phyloP scores from a whole-genome alignment of 2,888 invertebrate species.

The Kuschelorhynchus macadamiae region DNA sequence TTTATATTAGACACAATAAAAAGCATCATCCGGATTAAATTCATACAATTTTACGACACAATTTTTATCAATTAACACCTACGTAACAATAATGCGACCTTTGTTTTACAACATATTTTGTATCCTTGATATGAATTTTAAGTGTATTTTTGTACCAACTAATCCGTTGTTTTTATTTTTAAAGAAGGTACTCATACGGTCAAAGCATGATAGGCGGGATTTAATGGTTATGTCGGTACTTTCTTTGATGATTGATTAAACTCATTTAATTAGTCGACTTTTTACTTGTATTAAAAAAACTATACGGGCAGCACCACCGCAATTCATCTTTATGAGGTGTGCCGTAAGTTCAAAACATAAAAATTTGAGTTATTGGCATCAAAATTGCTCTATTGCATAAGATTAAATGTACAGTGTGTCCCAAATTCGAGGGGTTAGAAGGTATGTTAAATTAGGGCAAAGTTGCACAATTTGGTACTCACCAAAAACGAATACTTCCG shows the following conservation, averaged over 20 bases:
- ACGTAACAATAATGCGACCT: neutral
- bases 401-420: too few relatives aligned
- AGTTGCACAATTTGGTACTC: too few relatives aligned
- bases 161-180: conserved; percentile 4
- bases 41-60: conserved; percentile 4
- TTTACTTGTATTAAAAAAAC: too few relatives aligned
- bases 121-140: neutral
- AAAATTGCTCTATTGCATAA: too few relatives aligned
- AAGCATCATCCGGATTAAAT: conserved; percentile 12
- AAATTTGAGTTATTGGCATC: too few relatives aligned
- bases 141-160: neutral
- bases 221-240: neutral
- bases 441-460: too few relatives aligned
- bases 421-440: too few relatives aligned
- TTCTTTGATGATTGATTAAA: neutral
- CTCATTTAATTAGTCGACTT: too few relatives aligned
- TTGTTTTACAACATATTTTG: conserved; percentile 2
- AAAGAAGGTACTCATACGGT: neutral
- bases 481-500: too few relatives aligned
- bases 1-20: conserved; percentile 2
- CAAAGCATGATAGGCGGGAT: neutral
- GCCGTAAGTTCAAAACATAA: too few relatives aligned
- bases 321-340: too few relatives aligned
- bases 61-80: conserved; percentile 15
- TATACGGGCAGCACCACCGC: too few relatives aligned